These are phyloP conservation scores for Capromys pilorides DNA, from an alignment of 2,797 vertebrate genomes.

Conservation along the genomic window DNA sequence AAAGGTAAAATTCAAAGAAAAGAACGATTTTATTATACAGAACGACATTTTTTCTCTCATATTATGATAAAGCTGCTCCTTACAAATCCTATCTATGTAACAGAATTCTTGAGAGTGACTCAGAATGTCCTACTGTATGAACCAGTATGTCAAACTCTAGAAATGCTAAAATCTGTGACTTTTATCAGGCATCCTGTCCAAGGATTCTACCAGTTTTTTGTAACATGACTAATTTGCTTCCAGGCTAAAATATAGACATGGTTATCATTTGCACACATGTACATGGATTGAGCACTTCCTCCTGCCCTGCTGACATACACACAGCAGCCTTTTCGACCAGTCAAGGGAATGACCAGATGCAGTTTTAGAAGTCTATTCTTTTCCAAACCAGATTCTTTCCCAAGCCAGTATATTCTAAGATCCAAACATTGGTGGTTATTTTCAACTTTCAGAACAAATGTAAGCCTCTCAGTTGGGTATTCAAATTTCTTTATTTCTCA, in stretches of 20 bases:
- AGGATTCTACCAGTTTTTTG: not conserved
- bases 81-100: not conserved
- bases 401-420: not conserved
- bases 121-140: not conserved
- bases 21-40: constrained; percentile 48
- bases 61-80: not conserved
- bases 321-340: not conserved
- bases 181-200: constrained; percentile 2
- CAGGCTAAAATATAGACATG: not conserved
- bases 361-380: not conserved
- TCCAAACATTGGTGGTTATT: not conserved
- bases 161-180: not conserved
- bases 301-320: not conserved
- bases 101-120: not conserved
- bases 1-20: constrained; percentile 63
- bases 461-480: not conserved
- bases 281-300: not conserved
- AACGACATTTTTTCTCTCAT: constrained; percentile 34
- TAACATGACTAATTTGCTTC: not conserved
- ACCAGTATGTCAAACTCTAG: constrained; percentile 9
- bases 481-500: not conserved
- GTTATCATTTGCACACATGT: not conserved
- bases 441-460: not conserved
- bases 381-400: not conserved
- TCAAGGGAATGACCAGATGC: not conserved